A percentile compares a stretch with the other conserved stretches of the same genome.
These are phyloP conservation scores for Rhopalosiphum nymphaeae DNA, from an alignment of 2,888 invertebrate genomes.

Conservation along the genomic window DNA sequence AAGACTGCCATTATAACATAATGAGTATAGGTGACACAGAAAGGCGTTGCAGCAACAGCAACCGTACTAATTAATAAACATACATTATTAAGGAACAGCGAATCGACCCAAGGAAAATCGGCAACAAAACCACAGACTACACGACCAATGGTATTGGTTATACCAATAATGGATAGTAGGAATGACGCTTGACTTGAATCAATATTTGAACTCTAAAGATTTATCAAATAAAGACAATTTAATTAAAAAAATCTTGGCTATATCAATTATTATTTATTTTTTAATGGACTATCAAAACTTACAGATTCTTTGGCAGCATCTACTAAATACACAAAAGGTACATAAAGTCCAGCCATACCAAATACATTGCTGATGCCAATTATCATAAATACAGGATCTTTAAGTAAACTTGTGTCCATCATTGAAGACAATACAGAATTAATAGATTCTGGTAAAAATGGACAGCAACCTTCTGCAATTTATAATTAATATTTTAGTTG, in stretches of 20 bases:
- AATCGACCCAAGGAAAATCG: conserved; percentile 91
- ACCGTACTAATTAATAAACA: conserved; percentile 92
- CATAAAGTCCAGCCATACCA: conserved; percentile 97
- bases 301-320: conserved; percentile 77
- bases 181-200: conserved; percentile 80
- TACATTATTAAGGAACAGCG: conserved; percentile 91
- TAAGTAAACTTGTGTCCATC: conserved; percentile 90
- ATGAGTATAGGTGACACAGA: conserved; percentile 82
- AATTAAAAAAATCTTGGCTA: neutral
- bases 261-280: neutral
- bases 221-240: conserved; percentile 25
- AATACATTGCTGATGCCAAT: conserved; percentile 95
- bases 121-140: conserved; percentile 91
- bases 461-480: conserved; percentile 80
- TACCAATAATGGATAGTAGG: conserved; percentile 86
- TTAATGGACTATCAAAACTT: conserved; percentile 48
- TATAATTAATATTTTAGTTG: neutral
- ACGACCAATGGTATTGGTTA: conserved; percentile 94
- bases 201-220: conserved; percentile 74
- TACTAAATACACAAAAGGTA: conserved; percentile 95
- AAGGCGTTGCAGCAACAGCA: conserved; percentile 85
- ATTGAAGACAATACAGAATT: conserved; percentile 87
- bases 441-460: conserved; percentile 86
- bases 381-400: conserved; percentile 90
- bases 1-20: conserved; percentile 87